Percentiles rank a stretch among this genome's conserved stretches.
These are phyloP conservation scores for Oxycera nigricornis DNA, from an alignment of 2,888 invertebrate genomes.

Conservation along the genomic window DNA sequence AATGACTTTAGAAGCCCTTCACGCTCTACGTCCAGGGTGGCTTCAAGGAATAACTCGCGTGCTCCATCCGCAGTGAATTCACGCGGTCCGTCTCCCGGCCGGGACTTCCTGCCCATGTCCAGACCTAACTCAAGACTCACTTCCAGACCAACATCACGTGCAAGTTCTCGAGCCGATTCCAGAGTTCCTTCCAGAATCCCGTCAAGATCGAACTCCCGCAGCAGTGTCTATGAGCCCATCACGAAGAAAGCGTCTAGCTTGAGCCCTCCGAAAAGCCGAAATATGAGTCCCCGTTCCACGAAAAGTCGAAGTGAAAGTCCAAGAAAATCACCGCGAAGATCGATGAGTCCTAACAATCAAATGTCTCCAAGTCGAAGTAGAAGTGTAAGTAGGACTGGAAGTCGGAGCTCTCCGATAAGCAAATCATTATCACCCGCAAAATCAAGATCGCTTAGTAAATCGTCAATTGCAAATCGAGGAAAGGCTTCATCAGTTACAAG, in stretches of 20 bases:
- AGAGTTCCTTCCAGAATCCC: conserved; percentile 51
- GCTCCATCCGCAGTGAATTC: conserved; percentile 49
- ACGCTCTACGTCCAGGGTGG: conserved; percentile 49
- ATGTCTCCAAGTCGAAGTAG: conserved; percentile 41
- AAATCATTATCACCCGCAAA: conserved; percentile 41
- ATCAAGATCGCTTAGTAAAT: conserved; percentile 15
- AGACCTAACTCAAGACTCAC: conserved; percentile 52
- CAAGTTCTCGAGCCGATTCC: conserved; percentile 50
- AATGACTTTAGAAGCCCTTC: conserved; percentile 48
- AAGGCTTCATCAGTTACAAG: neutral
- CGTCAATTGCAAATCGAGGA: neutral
- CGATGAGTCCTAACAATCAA: conserved; percentile 53
- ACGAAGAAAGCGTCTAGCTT: conserved; percentile 41
- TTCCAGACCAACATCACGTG: conserved; percentile 53
- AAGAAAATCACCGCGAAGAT: conserved; percentile 50
- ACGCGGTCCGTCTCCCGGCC: conserved; percentile 51
- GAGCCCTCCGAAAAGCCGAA: conserved; percentile 51
- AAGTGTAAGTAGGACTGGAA: neutral
- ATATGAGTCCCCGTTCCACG: conserved; percentile 31
- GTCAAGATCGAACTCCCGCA: conserved; percentile 50
- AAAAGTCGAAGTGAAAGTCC: conserved; percentile 53
- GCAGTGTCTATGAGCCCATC: conserved; percentile 38
- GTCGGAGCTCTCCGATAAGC: neutral
- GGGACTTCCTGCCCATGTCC: conserved; percentile 50
- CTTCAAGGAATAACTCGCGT: conserved; percentile 40